Evolutionary conservation across 2,113 vertebrate genomes (phyloP), one percentile per base, ranked within the genome.

Genomic region (Bubo scandiacus): DNA sequence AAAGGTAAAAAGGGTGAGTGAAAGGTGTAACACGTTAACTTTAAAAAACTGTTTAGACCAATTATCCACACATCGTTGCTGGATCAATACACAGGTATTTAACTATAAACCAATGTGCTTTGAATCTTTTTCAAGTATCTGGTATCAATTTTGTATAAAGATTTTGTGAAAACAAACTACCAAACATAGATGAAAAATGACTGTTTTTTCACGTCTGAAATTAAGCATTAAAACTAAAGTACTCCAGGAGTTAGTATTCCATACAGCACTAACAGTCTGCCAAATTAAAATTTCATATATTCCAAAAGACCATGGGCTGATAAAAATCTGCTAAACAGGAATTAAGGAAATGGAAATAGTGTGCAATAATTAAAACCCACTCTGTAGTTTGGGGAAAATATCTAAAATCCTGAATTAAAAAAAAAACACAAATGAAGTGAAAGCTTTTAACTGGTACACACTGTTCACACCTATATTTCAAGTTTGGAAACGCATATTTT

Each of bases 401-500:
- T 71, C 94, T 98, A 98, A 91, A 98, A 96, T 95, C 88, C 97
- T 98, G 97, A 98, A 97, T 97, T 94, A 90, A 95, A 92, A 95
- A 95, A 97, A n/a, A 49, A 59, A 23, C 98, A 98, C 98, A 98
- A 98, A 98, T 97, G 98, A 98, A 98, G 97, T 98, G 98, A 98
- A 98, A 98, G 97, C 98, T 98, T 95, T 98, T 96, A 97, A 98
- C 98, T 98, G 98, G 98, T 98, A 98, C 98, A 98, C 99, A 99
- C 98, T 98, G 98, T 99, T 99, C 98, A 99, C 99, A 98, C 98
- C 98, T 99, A 98, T 99, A 99, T 99, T 99, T 99, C 98, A 98
- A 98, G 98, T 98, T 99, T 99, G 98, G 98, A 99, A 99, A 99
- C 98, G 98, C 99, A 99, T 98, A 98, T 99, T 99, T 99, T 99